Conservation (phyloP, 1,140 invertebrate genomes). For the Tetramorium parvispinum region DNA sequence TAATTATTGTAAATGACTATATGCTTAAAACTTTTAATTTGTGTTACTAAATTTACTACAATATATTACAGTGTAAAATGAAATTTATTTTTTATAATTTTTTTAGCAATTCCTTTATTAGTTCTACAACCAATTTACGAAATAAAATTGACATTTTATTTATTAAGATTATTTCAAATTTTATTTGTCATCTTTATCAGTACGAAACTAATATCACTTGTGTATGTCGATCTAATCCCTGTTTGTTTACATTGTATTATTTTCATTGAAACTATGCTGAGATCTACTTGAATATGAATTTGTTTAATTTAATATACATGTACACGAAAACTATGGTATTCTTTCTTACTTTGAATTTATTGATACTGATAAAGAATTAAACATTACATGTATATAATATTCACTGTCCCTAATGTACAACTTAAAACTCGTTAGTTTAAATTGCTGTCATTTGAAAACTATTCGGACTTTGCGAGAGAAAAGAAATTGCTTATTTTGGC, state of each 20-base stretch:
- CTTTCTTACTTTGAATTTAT: neutral
- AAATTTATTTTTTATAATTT: neutral
- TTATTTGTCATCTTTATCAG: neutral
- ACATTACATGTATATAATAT: neutral
- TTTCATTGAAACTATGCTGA: neutral
- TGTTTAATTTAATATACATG: neutral
- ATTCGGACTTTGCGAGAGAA: neutral
- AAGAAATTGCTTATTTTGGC: neutral
- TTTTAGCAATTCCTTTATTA: neutral
- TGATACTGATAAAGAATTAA: neutral
- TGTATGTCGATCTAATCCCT: neutral
- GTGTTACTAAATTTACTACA: neutral
- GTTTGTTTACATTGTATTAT: conserved; percentile 11
- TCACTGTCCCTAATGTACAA: neutral
- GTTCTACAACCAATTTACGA: no score
- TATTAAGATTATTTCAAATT: neutral
- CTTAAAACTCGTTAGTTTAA: neutral
- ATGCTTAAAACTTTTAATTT: neutral
- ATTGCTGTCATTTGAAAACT: neutral
- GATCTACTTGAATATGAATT: neutral
- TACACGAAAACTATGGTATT: neutral
- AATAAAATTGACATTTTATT: neutral
- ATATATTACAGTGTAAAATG: neutral
- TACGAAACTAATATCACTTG: neutral
- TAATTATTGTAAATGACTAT: neutral